These are phyloP conservation scores for Rhysida immarginata DNA, from an alignment of 1,140 invertebrate genomes.

Conservation along the genomic window DNA sequence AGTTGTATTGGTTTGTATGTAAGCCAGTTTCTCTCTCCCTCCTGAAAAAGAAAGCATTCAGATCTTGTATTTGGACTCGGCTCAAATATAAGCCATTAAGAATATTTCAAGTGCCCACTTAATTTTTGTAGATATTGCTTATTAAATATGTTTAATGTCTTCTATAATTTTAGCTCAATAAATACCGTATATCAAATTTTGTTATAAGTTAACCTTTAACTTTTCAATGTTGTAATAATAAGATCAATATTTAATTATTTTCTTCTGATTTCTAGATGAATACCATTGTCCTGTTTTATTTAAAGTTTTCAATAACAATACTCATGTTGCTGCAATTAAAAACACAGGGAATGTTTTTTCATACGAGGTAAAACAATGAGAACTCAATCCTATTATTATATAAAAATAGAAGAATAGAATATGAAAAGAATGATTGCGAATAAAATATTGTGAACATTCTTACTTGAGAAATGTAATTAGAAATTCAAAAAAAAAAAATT, in stretches of 20 bases:
- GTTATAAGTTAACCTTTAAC: not conserved
- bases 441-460: too few species aligned
- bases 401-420: too few species aligned
- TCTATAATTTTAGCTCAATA: conserved; percentile 7
- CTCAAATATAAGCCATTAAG: not conserved
- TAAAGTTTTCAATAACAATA: conserved; percentile 88
- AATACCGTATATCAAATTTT: not conserved
- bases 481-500: too few species aligned
- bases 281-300: conserved; percentile 93
- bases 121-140: too few species aligned
- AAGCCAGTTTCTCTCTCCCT: not conserved
- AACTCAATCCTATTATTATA: too few species aligned
- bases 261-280: conserved; percentile 29
- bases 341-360: conserved; percentile 93
- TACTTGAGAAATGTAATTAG: too few species aligned
- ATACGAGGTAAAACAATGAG: conserved; percentile 62
- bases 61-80: not conserved
- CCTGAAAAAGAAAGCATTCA: not conserved
- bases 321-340: conserved; percentile 80
- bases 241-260: conserved; percentile 1
- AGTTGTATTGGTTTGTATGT: not conserved
- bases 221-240: not conserved
- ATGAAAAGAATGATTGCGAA: too few species aligned
- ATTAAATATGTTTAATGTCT: too few species aligned
- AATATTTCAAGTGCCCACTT: not conserved